Conservation (phyloP, 2,888 invertebrate genomes). For the Hyalella azteca region DNA sequence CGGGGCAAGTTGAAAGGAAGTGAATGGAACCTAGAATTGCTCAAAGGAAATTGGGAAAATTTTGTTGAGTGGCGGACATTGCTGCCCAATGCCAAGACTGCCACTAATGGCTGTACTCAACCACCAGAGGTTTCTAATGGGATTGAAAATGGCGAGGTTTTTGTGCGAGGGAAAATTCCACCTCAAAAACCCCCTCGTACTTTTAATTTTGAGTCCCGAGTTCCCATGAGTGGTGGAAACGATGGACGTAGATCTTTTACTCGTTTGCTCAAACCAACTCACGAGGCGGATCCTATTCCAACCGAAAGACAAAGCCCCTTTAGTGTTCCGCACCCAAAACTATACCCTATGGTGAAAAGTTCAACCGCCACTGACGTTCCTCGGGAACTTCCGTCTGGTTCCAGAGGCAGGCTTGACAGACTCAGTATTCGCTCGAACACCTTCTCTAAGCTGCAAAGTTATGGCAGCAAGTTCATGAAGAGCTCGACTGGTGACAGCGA, state of each 20-base stretch:
- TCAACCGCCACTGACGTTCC: neutral
- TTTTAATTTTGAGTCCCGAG: neutral
- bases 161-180: neutral
- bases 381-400: neutral
- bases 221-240: slow-evolving; percentile 17
- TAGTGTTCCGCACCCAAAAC: neutral
- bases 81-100: neutral
- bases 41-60: slow-evolving; percentile 28
- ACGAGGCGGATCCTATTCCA: neutral
- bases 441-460: neutral
- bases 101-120: neutral
- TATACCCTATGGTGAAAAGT: neutral
- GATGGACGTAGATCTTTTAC: slow-evolving; percentile 16
- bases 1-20: slow-evolving; percentile 15
- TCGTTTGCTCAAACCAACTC: slow-evolving; percentile 3
- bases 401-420: neutral
- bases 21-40: slow-evolving; percentile 4
- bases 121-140: too few relatives aligned
- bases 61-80: slow-evolving; percentile 29
- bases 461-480: slow-evolving; percentile 16
- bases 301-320: neutral
- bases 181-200: neutral
- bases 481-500: neutral
- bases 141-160: neutral
- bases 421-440: slow-evolving; percentile 19